Evolutionary conservation across 2,797 vertebrate genomes (phyloP).

Genomic region (Tiaroga cobitis): DNA sequence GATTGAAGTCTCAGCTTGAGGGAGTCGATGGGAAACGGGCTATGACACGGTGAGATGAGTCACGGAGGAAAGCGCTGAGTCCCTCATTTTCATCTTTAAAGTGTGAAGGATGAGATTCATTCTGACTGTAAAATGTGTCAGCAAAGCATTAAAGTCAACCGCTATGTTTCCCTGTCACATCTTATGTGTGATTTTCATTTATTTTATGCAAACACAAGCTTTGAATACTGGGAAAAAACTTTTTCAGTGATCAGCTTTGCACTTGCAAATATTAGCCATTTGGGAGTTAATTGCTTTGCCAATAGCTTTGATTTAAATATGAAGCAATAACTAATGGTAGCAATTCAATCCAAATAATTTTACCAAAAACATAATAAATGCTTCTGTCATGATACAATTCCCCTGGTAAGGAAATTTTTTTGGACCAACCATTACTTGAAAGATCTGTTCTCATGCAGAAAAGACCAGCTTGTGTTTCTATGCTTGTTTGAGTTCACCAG

Average conservation of each 20-base stretch:
- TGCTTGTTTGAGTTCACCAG: not conserved
- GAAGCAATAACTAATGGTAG: slow-evolving; percentile 54
- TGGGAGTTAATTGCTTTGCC: slow-evolving; percentile 37
- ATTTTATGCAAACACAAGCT: slow-evolving; percentile 52
- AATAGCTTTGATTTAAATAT: slow-evolving; percentile 43
- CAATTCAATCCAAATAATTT: slow-evolving; percentile 55
- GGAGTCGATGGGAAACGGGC: slow-evolving; percentile 65
- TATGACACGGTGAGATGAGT: slow-evolving; percentile 71
- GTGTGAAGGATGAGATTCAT: slow-evolving; percentile 51
- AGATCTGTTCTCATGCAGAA: slow-evolving; percentile 3
- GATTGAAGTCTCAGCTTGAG: slow-evolving; percentile 65
- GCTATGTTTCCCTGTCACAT: slow-evolving; percentile 52
- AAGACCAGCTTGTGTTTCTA: not conserved
- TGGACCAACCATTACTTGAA: not conserved
- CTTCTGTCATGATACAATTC: slow-evolving; percentile 43
- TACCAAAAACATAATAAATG: slow-evolving; percentile 44
- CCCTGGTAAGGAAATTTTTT: slow-evolving; percentile 21
- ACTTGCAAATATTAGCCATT: slow-evolving; percentile 44
- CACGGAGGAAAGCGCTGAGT: slow-evolving; percentile 73
- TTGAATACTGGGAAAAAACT: slow-evolving; percentile 46
- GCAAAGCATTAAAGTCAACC: slow-evolving; percentile 58
- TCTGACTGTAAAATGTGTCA: slow-evolving; percentile 60
- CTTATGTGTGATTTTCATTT: slow-evolving; percentile 53
- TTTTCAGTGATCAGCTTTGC: slow-evolving; percentile 36
- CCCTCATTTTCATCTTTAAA: slow-evolving; percentile 52